Evolutionary conservation across 1,140 invertebrate genomes (phyloP).

Genomic region (Drosophila novamexicana): DNA sequence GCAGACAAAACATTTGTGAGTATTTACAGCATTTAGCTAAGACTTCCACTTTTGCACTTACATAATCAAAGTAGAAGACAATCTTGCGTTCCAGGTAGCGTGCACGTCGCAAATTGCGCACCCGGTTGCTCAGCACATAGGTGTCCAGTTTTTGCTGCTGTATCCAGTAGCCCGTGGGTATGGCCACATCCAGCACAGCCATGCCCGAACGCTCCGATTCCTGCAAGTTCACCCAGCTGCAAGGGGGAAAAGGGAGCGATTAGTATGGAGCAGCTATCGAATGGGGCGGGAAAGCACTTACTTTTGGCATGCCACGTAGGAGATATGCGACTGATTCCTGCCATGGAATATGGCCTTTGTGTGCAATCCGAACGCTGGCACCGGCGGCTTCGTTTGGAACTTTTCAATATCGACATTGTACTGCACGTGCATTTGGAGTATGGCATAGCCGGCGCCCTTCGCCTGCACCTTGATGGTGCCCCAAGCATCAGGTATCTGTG

Average conservation of each 20-base stretch:
- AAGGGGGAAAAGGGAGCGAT: no score
- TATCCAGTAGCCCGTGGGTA: conserved; percentile 97
- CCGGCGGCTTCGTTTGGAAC: conserved; percentile 94
- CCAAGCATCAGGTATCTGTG: conserved; percentile 94
- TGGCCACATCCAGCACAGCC: conserved; percentile 95
- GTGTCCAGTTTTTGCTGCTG: conserved; percentile 95
- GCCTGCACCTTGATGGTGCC: conserved; percentile 96
- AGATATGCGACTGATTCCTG: conserved; percentile 96
- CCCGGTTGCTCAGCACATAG: conserved; percentile 90
- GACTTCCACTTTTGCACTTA: conserved; percentile 85
- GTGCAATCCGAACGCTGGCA: conserved; percentile 90
- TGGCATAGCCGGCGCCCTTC: conserved; percentile 95
- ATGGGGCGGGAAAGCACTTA: conserved; percentile 72
- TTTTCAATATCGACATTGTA: conserved; percentile 96
- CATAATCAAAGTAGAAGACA: conserved; percentile 97
- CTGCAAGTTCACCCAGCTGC: conserved; percentile 90
- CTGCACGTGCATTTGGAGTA: conserved; percentile 96
- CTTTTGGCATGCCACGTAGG: conserved; percentile 92
- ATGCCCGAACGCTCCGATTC: conserved; percentile 95
- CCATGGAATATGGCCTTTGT: conserved; percentile 92
- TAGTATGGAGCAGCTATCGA: no score
- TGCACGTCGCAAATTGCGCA: conserved; percentile 93
- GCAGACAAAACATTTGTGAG: background rate
- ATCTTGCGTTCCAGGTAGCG: conserved; percentile 92
- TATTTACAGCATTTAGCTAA: background rate